Evolutionary conservation across 2,113 vertebrate species (phyloP), one percentile per base, ranked within the genome.

Genomic region (Callaeas wilsoni): DNA sequence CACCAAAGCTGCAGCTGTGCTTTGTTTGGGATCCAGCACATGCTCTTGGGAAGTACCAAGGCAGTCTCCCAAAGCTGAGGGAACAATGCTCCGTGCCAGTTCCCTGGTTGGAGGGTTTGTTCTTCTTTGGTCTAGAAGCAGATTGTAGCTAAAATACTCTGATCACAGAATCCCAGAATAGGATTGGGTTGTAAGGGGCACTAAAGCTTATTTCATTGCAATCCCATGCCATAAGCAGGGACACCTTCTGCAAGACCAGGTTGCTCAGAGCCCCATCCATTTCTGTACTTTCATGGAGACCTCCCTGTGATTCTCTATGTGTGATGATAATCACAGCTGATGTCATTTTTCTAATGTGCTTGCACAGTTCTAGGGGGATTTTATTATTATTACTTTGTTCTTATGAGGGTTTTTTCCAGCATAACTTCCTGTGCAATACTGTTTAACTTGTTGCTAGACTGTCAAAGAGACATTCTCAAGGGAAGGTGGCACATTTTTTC

Each of bases 21-120:
- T 76, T 60, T 1, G 1, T 33, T 39, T 76, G 49, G 41, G 32
- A 23, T 14, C 42, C 8, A 9, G 52, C 14, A 6, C 0, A 0
- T 35, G 26, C 42, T 46, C 33, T 67, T 0, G 0, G 53, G 27
- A 62, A 41, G 27, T 10, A 15, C 30, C n/a, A 42, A 46, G 55
- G 27, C 71, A 94, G 59, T 25, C 3, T 69, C 78, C 55, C 35
- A 64, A 47, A 64, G 16, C 44, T 1, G 12, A 37, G 57, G 52
- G 50, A 55, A 6, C 44, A 44, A 3, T 1, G 22, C 23, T 68
- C 57, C 5, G 1, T 15, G 15, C 30, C 35, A 37, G 6, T 22
- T 62, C 35, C 26, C 22, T 46, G 11, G 4, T 26, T 80, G 44
- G 55, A 59, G 20, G 13, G 16, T 67, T 76, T 46, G 11, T 83